Conservation (phyloP, 92 coral and sea anemone species). For the Meandrina meandrites region DNA sequence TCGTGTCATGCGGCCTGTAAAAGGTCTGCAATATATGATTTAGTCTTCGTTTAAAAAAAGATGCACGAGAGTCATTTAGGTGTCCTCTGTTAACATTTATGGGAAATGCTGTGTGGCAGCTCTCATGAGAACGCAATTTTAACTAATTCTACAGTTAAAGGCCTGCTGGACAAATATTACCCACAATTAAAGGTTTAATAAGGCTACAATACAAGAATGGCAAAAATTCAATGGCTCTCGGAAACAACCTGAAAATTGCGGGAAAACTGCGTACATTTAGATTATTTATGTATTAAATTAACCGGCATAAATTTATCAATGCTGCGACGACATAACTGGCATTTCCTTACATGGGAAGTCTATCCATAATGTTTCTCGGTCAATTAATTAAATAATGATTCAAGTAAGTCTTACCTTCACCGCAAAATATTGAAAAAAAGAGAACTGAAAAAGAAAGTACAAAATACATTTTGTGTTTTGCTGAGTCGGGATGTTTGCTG, state of each 20-base stretch:
- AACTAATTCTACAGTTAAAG: background rate
- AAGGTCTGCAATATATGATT: no score
- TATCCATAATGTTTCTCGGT: no score
- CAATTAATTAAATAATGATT: no score
- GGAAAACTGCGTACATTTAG: no score
- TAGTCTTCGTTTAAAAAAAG: no score
- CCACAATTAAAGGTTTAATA: no score
- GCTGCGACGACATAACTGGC: background rate
- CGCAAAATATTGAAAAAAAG: background rate
- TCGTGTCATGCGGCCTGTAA: background rate
- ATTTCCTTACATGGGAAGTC: background rate
- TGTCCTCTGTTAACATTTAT: background rate
- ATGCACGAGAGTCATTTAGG: background rate
- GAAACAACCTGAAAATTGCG: no score
- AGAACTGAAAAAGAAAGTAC: background rate
- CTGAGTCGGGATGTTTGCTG: background rate
- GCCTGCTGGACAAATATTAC: no score
- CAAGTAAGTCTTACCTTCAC: background rate
- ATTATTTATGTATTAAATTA: no score
- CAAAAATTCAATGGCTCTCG: background rate
- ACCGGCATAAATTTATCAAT: no score
- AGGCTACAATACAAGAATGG: background rate
- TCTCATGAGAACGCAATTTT: background rate
- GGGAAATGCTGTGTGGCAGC: background rate
- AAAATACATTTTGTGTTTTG: background rate